These are phyloP conservation scores for Hemitrygon akajei DNA, from an alignment of 2,797 vertebrate genomes.

Conservation along the genomic window DNA sequence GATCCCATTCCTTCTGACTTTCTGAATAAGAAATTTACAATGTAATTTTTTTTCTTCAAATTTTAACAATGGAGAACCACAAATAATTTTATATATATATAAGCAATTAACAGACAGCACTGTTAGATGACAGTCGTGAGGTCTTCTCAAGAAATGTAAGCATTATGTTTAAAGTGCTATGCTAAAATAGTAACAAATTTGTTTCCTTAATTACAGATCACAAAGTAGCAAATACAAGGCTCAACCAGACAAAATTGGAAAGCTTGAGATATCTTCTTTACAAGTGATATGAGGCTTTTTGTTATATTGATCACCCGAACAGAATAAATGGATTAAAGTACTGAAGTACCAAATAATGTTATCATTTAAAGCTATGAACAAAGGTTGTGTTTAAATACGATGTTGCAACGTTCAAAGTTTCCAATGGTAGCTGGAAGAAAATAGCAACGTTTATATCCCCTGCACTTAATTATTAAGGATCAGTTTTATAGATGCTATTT, in stretches of 20 bases:
- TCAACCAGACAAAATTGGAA: background rate
- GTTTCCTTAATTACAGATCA: background rate
- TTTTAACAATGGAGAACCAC: background rate
- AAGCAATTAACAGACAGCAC: background rate
- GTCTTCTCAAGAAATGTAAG: background rate
- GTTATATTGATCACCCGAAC: background rate
- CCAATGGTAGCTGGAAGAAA: background rate
- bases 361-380: background rate
- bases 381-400: background rate
- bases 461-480: too few relatives aligned
- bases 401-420: background rate
- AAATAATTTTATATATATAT: background rate
- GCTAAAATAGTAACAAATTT: background rate
- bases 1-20: too few relatives aligned
- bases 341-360: background rate
- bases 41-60: background rate
- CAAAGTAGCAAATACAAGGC: background rate
- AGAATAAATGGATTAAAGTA: background rate
- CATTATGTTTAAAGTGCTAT: background rate
- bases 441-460: background rate
- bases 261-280: background rate
- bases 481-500: background rate
- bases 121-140: background rate
- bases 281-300: background rate
- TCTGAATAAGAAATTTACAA: too few relatives aligned